Evolutionary conservation across 2,113 vertebrate genomes (phyloP).

Genomic region (Myanophis thanlyinensis): DNA sequence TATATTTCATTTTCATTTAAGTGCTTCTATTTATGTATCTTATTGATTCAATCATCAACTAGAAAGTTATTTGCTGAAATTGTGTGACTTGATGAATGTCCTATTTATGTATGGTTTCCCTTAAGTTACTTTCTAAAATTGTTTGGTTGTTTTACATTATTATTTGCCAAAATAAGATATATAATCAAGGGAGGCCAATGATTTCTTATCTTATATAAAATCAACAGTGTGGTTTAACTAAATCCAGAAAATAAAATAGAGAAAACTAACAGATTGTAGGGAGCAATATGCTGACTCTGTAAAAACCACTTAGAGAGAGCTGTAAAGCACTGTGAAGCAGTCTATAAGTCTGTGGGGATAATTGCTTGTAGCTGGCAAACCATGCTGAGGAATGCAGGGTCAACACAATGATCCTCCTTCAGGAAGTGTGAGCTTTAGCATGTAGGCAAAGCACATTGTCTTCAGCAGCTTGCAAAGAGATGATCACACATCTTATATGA

Average conservation of each 20-base stretch:
- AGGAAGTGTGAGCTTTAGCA: too few relatives aligned
- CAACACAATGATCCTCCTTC: too few relatives aligned
- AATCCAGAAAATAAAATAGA: accelerated
- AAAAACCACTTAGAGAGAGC: too few relatives aligned
- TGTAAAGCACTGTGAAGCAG: too few relatives aligned
- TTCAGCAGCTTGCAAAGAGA: too few relatives aligned
- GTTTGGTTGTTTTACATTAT: not conserved
- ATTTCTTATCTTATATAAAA: not conserved
- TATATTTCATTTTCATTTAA: not conserved
- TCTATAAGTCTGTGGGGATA: too few relatives aligned
- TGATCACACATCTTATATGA: too few relatives aligned
- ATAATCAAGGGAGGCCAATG: not conserved
- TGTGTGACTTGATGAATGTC: not conserved
- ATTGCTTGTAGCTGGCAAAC: too few relatives aligned
- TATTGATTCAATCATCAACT: not conserved
- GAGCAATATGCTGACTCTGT: too few relatives aligned
- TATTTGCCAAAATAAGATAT: not conserved
- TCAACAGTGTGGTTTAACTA: accelerated
- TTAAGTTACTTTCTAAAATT: not conserved
- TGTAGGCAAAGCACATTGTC: too few relatives aligned
- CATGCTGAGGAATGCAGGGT: too few relatives aligned
- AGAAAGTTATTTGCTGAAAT: not conserved
- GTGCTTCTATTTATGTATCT: not conserved
- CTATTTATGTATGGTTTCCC: not conserved
- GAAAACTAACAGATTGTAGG: not conserved